These are phyloP conservation scores for Muraenolepis orangiensis DNA, from an alignment of 2,797 vertebrate species.

Conservation along the genomic window DNA sequence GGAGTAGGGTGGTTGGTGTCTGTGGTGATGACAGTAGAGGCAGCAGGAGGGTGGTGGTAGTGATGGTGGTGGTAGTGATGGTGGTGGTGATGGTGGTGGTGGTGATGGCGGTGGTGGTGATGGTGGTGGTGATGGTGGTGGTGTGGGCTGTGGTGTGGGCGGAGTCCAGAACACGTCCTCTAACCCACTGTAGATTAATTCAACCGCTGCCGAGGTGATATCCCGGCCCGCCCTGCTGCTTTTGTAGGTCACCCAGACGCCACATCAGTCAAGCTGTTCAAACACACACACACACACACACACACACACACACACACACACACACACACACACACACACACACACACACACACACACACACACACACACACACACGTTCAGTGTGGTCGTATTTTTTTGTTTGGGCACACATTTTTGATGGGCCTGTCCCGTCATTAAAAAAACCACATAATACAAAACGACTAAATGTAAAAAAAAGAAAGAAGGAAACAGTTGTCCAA, in stretches of 20 bases:
- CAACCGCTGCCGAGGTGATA: slow-evolving; percentile 65
- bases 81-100: too few relatives aligned
- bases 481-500: not conserved
- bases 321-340: slow-evolving; percentile 11
- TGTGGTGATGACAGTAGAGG: not conserved
- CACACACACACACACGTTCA: not conserved
- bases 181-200: slow-evolving; percentile 68
- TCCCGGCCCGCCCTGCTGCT: slow-evolving; percentile 68
- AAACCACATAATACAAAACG: not conserved
- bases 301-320: slow-evolving; percentile 38
- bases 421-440: slow-evolving; percentile 36
- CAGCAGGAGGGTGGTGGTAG: not conserved
- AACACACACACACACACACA: slow-evolving; percentile 51
- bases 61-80: not conserved
- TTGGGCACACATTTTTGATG: slow-evolving; percentile 51
- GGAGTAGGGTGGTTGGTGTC: too few relatives aligned
- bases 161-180: slow-evolving; percentile 65
- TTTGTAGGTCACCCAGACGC: slow-evolving; percentile 75
- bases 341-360: slow-evolving; percentile 8
- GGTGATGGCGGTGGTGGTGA: too few relatives aligned
- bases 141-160: not conserved
- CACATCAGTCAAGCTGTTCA: slow-evolving; percentile 75
- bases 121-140: not conserved
- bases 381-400: slow-evolving; percentile 42
- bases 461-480: not conserved